Evolutionary conservation across 2,888 invertebrate genomes (phyloP).

Genomic region (Schizaphis graminum): DNA sequence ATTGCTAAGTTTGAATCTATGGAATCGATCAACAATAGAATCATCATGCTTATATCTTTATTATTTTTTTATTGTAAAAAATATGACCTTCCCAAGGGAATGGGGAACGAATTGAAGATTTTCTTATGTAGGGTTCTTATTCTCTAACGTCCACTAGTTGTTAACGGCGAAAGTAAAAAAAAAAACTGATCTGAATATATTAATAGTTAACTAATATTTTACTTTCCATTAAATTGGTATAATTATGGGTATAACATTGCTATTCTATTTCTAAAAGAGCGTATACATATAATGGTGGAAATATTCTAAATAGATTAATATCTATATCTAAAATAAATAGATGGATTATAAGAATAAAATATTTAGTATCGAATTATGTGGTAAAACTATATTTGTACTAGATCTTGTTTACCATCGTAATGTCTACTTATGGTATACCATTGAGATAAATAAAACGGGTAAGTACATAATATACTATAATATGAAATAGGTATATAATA

Average conservation of each 20-base stretch:
- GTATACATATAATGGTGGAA: neutral
- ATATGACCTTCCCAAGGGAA: constrained; percentile 50
- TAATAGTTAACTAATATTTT: neutral
- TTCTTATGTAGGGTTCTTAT: constrained; percentile 20
- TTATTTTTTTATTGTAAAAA: constrained; percentile 41
- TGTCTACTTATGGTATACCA: neutral
- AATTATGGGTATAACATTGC: neutral
- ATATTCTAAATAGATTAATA: neutral
- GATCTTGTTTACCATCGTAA: neutral
- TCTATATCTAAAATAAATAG: neutral
- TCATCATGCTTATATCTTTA: constrained; percentile 25
- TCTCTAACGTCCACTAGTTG: neutral
- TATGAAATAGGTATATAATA: neutral
- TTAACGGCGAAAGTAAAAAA: constrained; percentile 28
- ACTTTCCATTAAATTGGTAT: neutral
- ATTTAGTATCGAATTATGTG: neutral
- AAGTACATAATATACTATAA: neutral
- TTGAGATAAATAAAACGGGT: neutral
- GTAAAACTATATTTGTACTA: neutral
- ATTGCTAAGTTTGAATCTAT: constrained; percentile 31
- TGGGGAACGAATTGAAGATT: constrained; percentile 60
- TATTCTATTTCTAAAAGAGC: neutral
- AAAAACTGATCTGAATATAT: neutral
- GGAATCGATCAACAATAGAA: constrained; percentile 51
- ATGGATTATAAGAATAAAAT: neutral